A percentile compares a stretch with the other conserved stretches of the same genome.
These are phyloP conservation scores for Aphelenchoides avenae DNA, from an alignment of 1,140 invertebrate genomes.

Conservation along the genomic window DNA sequence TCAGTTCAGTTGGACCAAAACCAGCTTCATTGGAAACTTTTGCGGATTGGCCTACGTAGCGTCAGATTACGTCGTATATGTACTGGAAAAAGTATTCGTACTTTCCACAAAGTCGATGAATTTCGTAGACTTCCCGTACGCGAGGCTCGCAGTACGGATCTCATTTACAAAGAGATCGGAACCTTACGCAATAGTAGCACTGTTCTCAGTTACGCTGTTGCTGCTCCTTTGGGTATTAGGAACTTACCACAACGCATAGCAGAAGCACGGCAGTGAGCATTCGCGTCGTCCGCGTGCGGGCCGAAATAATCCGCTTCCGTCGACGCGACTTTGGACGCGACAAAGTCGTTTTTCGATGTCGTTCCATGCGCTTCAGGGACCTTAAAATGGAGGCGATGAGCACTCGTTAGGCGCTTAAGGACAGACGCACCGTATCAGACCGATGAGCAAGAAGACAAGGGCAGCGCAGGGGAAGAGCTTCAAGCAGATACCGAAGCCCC, in stretches of 20 bases:
- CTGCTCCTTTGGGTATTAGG: neutral
- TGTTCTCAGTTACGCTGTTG: too few species aligned
- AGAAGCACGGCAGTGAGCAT: slow-evolving; percentile 31
- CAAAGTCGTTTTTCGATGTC: slow-evolving; percentile 16
- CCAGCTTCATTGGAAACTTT: too few species aligned
- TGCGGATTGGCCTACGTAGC: too few species aligned
- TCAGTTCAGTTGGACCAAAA: too few species aligned
- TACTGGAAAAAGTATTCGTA: too few species aligned
- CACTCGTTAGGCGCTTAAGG: neutral
- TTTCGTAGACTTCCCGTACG: too few species aligned
- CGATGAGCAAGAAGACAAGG: slow-evolving; percentile 26
- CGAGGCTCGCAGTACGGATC: too few species aligned
- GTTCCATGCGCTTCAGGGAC: slow-evolving; percentile 29
- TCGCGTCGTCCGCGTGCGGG: slow-evolving; percentile 21
- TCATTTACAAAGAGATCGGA: too few species aligned
- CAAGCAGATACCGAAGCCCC: slow-evolving; percentile 37
- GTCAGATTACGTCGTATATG: too few species aligned
- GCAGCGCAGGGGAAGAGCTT: slow-evolving; percentile 34
- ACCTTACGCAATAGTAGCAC: slow-evolving; percentile 1
- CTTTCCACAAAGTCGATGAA: too few species aligned
- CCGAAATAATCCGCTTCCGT: slow-evolving; percentile 20
- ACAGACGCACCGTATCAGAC: slow-evolving; percentile 28
- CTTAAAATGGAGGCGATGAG: slow-evolving; percentile 10
- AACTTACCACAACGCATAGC: slow-evolving; percentile 32
- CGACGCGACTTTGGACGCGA: too few species aligned